phyloP scores from a whole-genome alignment of 2,888 invertebrate genomes.

The Lasioglossum vierecki region DNA sequence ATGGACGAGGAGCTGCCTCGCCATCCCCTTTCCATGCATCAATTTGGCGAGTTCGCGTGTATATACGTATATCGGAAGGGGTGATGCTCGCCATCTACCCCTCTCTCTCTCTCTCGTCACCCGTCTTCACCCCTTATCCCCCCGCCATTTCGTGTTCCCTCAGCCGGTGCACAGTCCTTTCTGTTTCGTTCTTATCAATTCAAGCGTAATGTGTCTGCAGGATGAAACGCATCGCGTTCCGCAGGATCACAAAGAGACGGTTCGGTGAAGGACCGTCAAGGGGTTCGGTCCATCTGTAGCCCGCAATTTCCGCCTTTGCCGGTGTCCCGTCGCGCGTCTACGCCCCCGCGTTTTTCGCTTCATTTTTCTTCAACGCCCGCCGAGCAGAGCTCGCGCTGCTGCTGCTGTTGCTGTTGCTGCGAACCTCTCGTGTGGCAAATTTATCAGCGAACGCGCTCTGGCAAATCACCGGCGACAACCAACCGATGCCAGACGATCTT shows the following conservation, averaged over 20 bases:
- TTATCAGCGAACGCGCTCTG: conserved; percentile 27
- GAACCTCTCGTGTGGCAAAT: conserved; percentile 6
- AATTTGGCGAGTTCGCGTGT: conserved; percentile 68
- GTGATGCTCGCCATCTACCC: conserved; percentile 40
- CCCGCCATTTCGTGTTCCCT: conserved; percentile 39
- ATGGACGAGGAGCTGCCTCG: conserved; percentile 69
- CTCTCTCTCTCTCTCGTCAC: background rate
- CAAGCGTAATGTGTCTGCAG: conserved; percentile 68
- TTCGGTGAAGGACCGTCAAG: conserved; percentile 56
- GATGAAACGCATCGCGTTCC: conserved; percentile 62
- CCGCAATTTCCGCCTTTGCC: conserved; percentile 61
- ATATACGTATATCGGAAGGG: conserved; percentile 50
- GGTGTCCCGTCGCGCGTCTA: background rate
- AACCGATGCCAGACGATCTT: conserved; percentile 6
- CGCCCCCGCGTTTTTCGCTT: conserved; percentile 23
- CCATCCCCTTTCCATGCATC: conserved; percentile 68
- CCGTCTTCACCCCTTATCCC: background rate
- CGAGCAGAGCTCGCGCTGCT: background rate
- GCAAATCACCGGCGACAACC: conserved; percentile 25
- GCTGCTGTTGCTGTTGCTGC: background rate
- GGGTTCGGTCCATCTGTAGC: conserved; percentile 62
- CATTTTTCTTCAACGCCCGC: conserved; percentile 47
- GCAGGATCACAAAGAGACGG: conserved; percentile 63
- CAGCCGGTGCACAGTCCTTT: conserved; percentile 39
- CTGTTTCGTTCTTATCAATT: conserved; percentile 67